Conservation (phyloP, 1,140 invertebrate species). For the Eulimnadia texana region DNA sequence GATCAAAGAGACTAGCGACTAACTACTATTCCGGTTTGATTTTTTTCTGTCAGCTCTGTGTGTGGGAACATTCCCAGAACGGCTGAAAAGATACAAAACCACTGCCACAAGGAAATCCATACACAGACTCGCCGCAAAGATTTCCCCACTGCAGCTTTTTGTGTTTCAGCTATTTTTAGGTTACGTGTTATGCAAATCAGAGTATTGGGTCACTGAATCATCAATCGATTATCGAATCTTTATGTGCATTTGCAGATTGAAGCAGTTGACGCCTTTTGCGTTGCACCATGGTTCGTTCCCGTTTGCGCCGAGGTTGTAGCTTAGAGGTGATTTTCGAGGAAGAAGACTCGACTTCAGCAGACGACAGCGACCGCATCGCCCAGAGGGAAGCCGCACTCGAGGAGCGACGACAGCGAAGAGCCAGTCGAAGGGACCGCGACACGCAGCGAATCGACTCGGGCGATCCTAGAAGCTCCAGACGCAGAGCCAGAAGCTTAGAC, state of each 20-base stretch:
- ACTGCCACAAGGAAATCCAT: too few relatives aligned
- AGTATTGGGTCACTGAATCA: background rate
- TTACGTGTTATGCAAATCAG: too few relatives aligned
- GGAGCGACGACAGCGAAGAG: background rate
- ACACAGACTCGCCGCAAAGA: too few relatives aligned
- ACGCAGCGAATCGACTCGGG: background rate
- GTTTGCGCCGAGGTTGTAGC: slow-evolving; percentile 24
- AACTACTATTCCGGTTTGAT: too few relatives aligned
- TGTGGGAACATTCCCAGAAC: too few relatives aligned
- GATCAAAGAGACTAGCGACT: too few relatives aligned
- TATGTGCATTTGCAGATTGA: background rate
- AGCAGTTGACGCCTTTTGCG: too few relatives aligned
- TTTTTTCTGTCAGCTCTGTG: too few relatives aligned
- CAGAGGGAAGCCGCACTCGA: background rate
- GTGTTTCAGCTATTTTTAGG: too few relatives aligned
- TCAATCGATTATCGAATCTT: background rate
- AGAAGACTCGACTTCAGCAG: slow-evolving; percentile 16
- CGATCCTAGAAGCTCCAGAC: background rate
- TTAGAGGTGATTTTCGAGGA: slow-evolving; percentile 27
- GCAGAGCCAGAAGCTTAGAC: background rate
- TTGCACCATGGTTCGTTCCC: slow-evolving; percentile 21
- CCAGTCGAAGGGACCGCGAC: background rate
- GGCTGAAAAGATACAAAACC: too few relatives aligned
- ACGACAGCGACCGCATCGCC: background rate
- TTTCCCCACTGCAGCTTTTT: too few relatives aligned